Conservation (phyloP, 2,797 vertebrate genomes). For the Dipus sagitta region DNA sequence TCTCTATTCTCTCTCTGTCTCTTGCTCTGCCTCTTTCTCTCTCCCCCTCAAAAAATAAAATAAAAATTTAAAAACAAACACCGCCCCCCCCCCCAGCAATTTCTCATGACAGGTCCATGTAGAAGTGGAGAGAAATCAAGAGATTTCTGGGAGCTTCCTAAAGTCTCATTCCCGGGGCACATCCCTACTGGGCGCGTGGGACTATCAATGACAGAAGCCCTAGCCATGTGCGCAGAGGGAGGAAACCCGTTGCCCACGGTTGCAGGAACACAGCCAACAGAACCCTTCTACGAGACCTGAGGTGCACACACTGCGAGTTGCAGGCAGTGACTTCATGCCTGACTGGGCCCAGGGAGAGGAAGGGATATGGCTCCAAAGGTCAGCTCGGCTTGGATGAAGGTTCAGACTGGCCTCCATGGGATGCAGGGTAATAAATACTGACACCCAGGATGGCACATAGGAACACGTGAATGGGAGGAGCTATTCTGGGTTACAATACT, state of each 20-base stretch:
- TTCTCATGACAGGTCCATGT: too few relatives aligned
- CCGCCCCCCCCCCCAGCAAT: too few relatives aligned
- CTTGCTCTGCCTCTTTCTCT: too few relatives aligned
- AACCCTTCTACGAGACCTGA: background rate
- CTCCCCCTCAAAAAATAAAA: too few relatives aligned
- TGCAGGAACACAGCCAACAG: background rate
- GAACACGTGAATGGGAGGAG: background rate
- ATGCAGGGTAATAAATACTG: background rate
- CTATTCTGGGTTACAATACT: background rate
- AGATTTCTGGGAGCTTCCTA: background rate
- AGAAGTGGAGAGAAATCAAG: too few relatives aligned
- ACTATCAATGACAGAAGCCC: background rate
- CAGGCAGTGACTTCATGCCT: background rate
- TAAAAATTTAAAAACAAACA: too few relatives aligned
- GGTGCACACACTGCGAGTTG: background rate
- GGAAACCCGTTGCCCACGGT: rapidly evolving
- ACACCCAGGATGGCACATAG: background rate
- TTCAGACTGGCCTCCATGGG: background rate
- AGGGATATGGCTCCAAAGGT: too few relatives aligned
- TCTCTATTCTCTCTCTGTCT: too few relatives aligned
- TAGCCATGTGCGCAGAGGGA: too few relatives aligned
- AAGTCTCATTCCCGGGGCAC: background rate
- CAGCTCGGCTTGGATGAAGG: background rate
- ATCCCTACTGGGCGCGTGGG: background rate
- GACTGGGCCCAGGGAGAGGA: background rate